Evolutionary conservation across 2,113 vertebrate species (phyloP).

Genomic region (Megaceryle maxima): DNA sequence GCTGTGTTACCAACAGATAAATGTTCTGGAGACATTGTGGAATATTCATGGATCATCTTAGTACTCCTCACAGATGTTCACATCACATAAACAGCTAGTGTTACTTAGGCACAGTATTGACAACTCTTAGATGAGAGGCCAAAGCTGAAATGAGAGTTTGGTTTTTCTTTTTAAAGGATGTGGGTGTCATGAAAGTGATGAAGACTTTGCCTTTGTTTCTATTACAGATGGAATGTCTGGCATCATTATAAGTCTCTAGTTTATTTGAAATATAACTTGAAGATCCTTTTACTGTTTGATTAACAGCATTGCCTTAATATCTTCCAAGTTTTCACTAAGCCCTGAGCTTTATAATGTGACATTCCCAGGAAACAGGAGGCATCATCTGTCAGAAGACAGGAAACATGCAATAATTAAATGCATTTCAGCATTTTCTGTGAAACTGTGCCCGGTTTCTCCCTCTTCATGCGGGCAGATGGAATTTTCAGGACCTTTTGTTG

Average conservation of each 20-base stretch:
- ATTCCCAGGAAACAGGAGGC: constrained; percentile 48
- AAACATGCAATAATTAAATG: constrained; percentile 33
- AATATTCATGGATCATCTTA: background rate
- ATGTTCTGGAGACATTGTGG: background rate
- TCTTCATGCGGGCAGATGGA: constrained; percentile 47
- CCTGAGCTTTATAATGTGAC: background rate
- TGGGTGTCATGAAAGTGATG: background rate
- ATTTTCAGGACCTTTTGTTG: constrained; percentile 19
- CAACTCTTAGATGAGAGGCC: background rate
- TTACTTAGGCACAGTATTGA: background rate
- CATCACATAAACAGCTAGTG: background rate
- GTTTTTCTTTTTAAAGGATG: background rate
- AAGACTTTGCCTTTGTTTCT: constrained; percentile 17
- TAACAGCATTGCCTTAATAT: constrained; percentile 5
- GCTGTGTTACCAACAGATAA: background rate
- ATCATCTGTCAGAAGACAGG: constrained; percentile 38
- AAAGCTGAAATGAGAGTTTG: background rate
- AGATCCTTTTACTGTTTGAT: constrained; percentile 42
- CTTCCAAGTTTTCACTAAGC: constrained; percentile 34
- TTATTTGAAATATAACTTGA: constrained; percentile 28
- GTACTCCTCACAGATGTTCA: background rate
- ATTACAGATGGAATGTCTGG: background rate
- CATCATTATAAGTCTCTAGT: background rate
- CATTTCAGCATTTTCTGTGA: constrained; percentile 57
- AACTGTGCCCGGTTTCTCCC: constrained; percentile 41